phyloP scores from a whole-genome alignment of 1,140 invertebrate species.

The Oppia nitens region DNA sequence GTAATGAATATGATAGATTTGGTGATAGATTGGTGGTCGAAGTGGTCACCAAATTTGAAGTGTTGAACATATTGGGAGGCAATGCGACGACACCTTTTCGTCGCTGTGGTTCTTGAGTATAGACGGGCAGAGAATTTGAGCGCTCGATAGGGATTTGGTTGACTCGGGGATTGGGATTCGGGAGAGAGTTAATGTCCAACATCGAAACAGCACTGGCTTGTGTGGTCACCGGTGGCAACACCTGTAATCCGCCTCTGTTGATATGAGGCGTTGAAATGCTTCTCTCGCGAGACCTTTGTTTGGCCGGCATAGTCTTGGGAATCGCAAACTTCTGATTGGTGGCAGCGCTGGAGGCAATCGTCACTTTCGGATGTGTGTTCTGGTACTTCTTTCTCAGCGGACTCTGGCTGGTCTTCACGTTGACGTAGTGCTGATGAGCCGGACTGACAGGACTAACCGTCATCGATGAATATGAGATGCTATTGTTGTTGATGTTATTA shows the following conservation, averaged over 20 bases:
- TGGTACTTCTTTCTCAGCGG: background rate
- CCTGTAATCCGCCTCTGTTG: background rate
- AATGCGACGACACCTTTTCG: too few relatives aligned
- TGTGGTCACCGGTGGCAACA: too few relatives aligned
- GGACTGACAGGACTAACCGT: background rate
- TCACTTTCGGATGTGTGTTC: too few relatives aligned
- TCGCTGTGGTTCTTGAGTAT: background rate
- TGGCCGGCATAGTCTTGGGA: background rate
- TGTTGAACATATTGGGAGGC: too few relatives aligned
- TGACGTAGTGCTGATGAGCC: background rate
- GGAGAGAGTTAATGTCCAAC: background rate
- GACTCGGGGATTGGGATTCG: too few relatives aligned
- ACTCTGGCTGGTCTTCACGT: background rate
- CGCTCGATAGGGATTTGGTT: background rate
- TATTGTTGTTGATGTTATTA: too few relatives aligned
- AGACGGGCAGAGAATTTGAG: background rate
- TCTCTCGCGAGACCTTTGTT: background rate
- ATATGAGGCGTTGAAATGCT: background rate
- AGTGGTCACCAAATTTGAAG: background rate
- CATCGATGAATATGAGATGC: background rate
- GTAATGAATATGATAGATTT: background rate
- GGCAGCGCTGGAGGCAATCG: background rate
- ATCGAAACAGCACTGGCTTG: background rate
- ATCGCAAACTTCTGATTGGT: background rate
- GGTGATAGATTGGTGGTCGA: background rate